phyloP scores from a whole-genome alignment of 2,888 invertebrate genomes.

The Epinotia bilunana region DNA sequence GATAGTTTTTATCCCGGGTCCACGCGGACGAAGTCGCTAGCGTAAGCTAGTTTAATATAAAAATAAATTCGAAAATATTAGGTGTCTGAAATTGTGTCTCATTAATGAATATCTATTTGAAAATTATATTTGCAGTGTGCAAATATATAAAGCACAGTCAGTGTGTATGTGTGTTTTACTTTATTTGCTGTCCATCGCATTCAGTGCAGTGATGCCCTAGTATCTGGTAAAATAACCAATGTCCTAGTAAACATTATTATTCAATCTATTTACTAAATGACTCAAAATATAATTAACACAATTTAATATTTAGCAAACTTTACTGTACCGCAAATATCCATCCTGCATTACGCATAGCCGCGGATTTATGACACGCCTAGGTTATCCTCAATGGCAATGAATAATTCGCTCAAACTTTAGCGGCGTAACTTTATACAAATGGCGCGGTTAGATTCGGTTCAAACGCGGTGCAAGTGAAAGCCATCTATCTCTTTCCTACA shows the following conservation, averaged over 20 bases:
- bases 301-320: conserved; percentile 3
- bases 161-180: too few relatives aligned
- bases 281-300: background rate
- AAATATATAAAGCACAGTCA: too few relatives aligned
- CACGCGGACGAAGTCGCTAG: too few relatives aligned
- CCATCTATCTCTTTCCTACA: background rate
- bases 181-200: too few relatives aligned
- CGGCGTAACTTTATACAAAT: conserved; percentile 74
- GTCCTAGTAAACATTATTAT: background rate
- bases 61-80: too few relatives aligned
- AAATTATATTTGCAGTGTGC: too few relatives aligned
- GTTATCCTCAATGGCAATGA: conserved; percentile 70
- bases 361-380: conserved; percentile 60
- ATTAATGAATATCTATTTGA: too few relatives aligned
- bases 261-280: background rate
- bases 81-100: too few relatives aligned
- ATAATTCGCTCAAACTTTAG: conserved; percentile 75
- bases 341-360: conserved; percentile 24
- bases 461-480: conserved; percentile 55
- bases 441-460: conserved; percentile 61
- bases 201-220: too few relatives aligned
- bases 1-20: too few relatives aligned
- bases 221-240: background rate
- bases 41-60: too few relatives aligned
- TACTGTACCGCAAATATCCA: conserved; percentile 21